Base-by-base conservation (phyloP, 2,888 invertebrate species). In the Aspidiotus destructor region DNA sequence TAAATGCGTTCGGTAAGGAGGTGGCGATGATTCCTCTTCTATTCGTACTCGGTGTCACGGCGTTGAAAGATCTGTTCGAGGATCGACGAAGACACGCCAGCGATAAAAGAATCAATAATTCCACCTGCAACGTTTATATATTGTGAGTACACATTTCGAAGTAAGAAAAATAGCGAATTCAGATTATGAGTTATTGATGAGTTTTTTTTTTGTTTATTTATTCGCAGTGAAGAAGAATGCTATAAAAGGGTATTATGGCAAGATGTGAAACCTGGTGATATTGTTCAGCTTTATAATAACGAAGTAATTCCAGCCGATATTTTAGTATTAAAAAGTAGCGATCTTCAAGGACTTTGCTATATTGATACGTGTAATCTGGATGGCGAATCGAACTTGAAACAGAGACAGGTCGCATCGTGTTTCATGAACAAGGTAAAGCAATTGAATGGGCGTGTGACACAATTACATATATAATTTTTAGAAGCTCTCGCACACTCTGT, bases 251-350 rank as follows among this genome's bases (percentile, higher is more conserved):
- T 87, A 67, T 84, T 89, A 74, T 98, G 96, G 96, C 85, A 89
- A 75, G 88, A 95, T 75, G 83, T 98, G 68, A 83, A 87, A 71
- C 95, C 95, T 44, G 97, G 97, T 3, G 97, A 97, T 79, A 82
- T 97, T 74, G 87, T 98, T 62, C 96, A 96, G 79, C 81, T 98
- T 74, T 93, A 94, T 60, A 95, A 95, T 81, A 94, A 97, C 81
- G 96, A 97, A 81, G 85, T 92, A 68, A 92, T 98, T 72, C 97
- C 97, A 44, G 97, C 98, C 0, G 98, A 98, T 78, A 87, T 98
- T 76, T 82, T 98, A 71, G 80, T 98, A 70, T 81, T 97, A 71
- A 84, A 88, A 74, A 89, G 92, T 69, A 92, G 93, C 75, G 94
- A 92, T 79, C 84, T 87, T 9, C 84, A 88, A 11, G 71, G 71